phyloP scores from a whole-genome alignment of 2,888 invertebrate genomes.

The Sipha maydis region DNA sequence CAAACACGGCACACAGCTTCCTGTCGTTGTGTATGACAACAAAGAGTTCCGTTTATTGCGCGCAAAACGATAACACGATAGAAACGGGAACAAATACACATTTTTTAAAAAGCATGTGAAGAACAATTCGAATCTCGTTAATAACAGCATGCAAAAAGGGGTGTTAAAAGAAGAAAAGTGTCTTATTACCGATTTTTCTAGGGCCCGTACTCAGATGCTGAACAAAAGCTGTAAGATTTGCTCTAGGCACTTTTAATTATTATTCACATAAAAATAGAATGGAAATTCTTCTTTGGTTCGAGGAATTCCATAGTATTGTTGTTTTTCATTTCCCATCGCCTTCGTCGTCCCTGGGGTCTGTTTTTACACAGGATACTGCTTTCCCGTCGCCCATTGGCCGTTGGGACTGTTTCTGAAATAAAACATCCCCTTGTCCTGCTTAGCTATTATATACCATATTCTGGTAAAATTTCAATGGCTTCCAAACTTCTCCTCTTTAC shows the following conservation, averaged over 20 bases:
- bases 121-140: slow-evolving; percentile 44
- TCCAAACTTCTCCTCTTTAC: neutral
- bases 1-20: slow-evolving; percentile 21
- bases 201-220: neutral
- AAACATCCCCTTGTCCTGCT: slow-evolving; percentile 33
- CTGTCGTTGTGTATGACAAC: slow-evolving; percentile 23
- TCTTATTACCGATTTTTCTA: slow-evolving; percentile 48
- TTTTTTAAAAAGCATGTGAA: slow-evolving; percentile 18
- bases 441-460: slow-evolving; percentile 34
- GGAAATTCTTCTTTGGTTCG: slow-evolving; percentile 30
- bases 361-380: slow-evolving; percentile 27
- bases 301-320: slow-evolving; percentile 40
- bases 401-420: slow-evolving; percentile 20
- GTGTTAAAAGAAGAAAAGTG: slow-evolving; percentile 32
- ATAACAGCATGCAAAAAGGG: neutral
- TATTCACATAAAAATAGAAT: slow-evolving; percentile 42
- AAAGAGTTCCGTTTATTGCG: slow-evolving; percentile 36
- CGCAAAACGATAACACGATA: slow-evolving; percentile 5
- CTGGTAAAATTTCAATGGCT: slow-evolving; percentile 43
- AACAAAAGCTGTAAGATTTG: slow-evolving; percentile 38
- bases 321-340: slow-evolving; percentile 43
- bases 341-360: neutral
- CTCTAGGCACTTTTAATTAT: slow-evolving; percentile 56
- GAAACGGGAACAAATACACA: slow-evolving; percentile 37
- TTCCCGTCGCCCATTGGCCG: slow-evolving; percentile 24